These are phyloP conservation scores for Plagiodera versicolora DNA, from an alignment of 2,888 invertebrate genomes.

Conservation along the genomic window DNA sequence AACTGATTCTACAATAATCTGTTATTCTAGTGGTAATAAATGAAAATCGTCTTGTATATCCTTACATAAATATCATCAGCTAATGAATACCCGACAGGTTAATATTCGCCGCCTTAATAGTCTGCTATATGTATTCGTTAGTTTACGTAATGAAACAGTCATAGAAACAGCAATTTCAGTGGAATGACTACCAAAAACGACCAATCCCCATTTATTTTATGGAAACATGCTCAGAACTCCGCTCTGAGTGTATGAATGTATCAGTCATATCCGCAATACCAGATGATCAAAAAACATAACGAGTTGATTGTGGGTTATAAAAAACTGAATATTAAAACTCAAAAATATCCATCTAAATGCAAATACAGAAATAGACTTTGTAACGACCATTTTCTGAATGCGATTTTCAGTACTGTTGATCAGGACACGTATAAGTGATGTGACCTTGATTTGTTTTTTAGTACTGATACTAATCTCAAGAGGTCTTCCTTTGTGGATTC, in stretches of 20 bases:
- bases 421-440: neutral
- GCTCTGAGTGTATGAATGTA: neutral
- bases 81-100: too few relatives aligned
- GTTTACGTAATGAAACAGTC: neutral
- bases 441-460: too few relatives aligned
- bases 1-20: too few relatives aligned
- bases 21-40: too few relatives aligned
- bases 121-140: neutral
- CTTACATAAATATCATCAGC: too few relatives aligned
- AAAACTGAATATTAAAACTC: conserved; percentile 39
- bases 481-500: too few relatives aligned
- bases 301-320: conserved; percentile 36
- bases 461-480: too few relatives aligned
- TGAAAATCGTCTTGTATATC: too few relatives aligned
- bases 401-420: conserved; percentile 1
- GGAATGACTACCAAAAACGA: neutral
- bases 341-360: conserved; percentile 49
- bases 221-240: neutral
- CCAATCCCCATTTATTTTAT: neutral
- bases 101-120: too few relatives aligned
- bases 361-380: too few relatives aligned
- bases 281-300: conserved; percentile 11
- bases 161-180: neutral
- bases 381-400: conserved; percentile 44
- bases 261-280: neutral